Evolutionary conservation across 2,113 vertebrate genomes (phyloP), one percentile per base, ranked within the genome.

Genomic region (Hystrix brachyura): DNA sequence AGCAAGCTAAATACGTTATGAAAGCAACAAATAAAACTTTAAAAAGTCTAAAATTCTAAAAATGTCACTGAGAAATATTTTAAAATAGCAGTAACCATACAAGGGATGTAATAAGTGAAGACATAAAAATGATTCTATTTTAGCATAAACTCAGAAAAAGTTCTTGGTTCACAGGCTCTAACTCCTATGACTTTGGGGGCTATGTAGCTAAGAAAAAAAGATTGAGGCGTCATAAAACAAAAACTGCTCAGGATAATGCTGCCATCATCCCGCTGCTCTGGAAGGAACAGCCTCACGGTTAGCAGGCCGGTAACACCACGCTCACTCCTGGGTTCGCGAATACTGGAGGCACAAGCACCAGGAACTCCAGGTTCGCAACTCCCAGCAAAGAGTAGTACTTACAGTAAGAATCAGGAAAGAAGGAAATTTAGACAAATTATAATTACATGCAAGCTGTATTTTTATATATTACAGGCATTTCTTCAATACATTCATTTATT

Each of bases 391-490:
- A 43, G 34, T 48, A 91, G 55, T 3, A 27, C 2, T 81, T 87
- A 25, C 64, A 69, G 46, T 46, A 65, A 86, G 90, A 88, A 55
- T 55, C 53, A 91, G 48, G 29, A 46, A 87, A 81, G 13, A 46
- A 57, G 2, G 29, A 1, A 2, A 48, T 67, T 82, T n/a, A 72
- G 71, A 71, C 7, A 92, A 18, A 64, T n/a, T n/a, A 23, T 25
- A 62, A 80, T 3, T 76, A 3, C 19, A 46, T 34, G 7, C 3
- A 67, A 93, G 82, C 57, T 79, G 18, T 91, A 53, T 60, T 80
- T 90, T 87, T 69, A 90, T n/a, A 64, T 55, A 64, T 91, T 89
- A 57, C 0, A 71, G 72, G 85, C 55, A 94, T 88, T 91, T 91
- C 85, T 81, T 96, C 65, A 85, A 88, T 14, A 81, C 21, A 46